Evolutionary conservation across 2,113 vertebrate species (phyloP), one percentile per base, ranked within the genome.

Genomic region (Megaceryle maxima): DNA sequence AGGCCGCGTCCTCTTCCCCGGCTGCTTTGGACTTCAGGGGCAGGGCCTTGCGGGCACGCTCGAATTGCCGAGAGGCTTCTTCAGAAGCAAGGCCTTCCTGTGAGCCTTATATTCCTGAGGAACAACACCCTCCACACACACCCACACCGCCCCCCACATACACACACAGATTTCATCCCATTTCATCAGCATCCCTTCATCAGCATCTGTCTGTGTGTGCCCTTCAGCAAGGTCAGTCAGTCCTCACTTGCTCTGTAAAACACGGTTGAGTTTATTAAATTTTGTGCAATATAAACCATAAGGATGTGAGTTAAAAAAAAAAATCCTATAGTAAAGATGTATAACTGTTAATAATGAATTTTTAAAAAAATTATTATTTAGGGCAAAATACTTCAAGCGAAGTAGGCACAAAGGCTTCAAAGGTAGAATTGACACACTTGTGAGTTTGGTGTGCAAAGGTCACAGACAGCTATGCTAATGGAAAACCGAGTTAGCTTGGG

Each of bases 1-100:
- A 41, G 24, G 41, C 22, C 12, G 1, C 0, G 9, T 13, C 0
- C 5, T 2, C 26, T 31, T 8, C 28, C 10, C 1, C 11, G 14
- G 46, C 9, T 22, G 37, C 22, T 12, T 46, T 2, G 20, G 44
- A 37, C 25, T 16, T 31, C 13, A 21, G 29, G 18, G 43, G 9
- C 19, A 1, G 18, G 2, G 8, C 43, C 6, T 11, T 24, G 56
- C 2, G 57, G 10, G 31, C 33, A 1, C 4, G 6, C 9, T 24
- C 5, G 5, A 25, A 12, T 4, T 43, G 39, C 26, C 18, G 62
- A 8, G 26, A 11, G 28, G 16, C 19, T 6, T 3, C 11, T 25
- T 0, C 2, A 12, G 2, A 5, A 10, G 66, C n/a, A 7, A 50
- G 15, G 39, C 26, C 7, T 7, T 31, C 20, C 35, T 9, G 31